Percentiles rank a stretch among this genome's conserved stretches.
Evolutionary conservation across 2,888 invertebrate species (phyloP).

Genomic region (Diplolepis rosae): DNA sequence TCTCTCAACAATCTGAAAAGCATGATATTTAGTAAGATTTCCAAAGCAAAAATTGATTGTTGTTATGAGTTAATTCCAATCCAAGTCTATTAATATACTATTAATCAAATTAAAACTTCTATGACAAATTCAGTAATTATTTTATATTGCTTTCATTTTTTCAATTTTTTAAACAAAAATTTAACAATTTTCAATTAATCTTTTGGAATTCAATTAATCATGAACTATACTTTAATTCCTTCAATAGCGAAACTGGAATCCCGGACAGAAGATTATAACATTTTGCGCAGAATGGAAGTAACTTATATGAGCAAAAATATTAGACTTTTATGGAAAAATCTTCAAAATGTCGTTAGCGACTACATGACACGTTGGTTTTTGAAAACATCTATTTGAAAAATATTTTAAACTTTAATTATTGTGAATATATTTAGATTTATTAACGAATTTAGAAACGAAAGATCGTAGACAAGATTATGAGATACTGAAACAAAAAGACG

Average conservation of each 20-base stretch:
- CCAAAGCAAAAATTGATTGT: no score
- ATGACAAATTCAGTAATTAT: no score
- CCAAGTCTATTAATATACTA: no score
- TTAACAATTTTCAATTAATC: neutral
- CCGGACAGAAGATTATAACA: constrained; percentile 62
- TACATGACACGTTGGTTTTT: constrained; percentile 52
- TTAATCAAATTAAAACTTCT: no score
- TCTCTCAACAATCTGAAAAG: constrained; percentile 43
- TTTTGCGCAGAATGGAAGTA: constrained; percentile 46
- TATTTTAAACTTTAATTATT: neutral
- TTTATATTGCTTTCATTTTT: neutral
- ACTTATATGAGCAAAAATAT: constrained; percentile 49
- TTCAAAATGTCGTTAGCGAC: constrained; percentile 47
- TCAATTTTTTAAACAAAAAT: neutral
- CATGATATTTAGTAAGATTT: constrained; percentile 50
- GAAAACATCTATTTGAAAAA: neutral
- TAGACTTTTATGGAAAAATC: constrained; percentile 45
- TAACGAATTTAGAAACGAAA: constrained; percentile 49
- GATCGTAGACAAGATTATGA: constrained; percentile 53
- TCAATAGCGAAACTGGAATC: constrained; percentile 58
- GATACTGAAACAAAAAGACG: constrained; percentile 55
- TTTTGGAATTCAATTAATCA: neutral
- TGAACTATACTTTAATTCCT: neutral
- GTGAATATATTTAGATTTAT: neutral
- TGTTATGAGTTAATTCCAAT: no score